A percentile compares a stretch with the other conserved stretches of the same genome.
phyloP scores from a whole-genome alignment of 53 echinoderm and acorn worm genomes.

The Temnopleurus reevesii region DNA sequence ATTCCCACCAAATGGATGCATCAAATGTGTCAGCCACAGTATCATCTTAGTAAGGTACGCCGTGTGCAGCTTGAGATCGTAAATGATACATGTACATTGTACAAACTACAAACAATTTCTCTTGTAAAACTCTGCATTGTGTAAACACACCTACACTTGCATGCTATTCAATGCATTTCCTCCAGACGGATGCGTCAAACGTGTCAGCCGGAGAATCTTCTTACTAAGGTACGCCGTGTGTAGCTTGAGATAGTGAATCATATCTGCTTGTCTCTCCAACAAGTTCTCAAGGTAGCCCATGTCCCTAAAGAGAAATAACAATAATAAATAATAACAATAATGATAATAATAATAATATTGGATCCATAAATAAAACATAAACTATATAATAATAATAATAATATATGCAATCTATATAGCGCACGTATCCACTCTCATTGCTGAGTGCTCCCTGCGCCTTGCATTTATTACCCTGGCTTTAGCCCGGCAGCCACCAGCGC shows the following conservation, averaged over 20 bases:
- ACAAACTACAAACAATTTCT: neutral
- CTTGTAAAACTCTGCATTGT: neutral
- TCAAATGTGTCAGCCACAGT: conserved; percentile 57
- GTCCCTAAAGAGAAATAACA: conserved; percentile 69
- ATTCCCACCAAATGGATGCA: conserved; percentile 46
- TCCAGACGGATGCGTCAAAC: conserved; percentile 57
- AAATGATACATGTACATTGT: neutral
- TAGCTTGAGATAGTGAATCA: conserved; percentile 91
- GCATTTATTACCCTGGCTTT: no score
- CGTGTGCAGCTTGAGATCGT: conserved; percentile 73
- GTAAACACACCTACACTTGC: neutral
- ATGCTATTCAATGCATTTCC: conserved; percentile 63
- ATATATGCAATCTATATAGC: no score
- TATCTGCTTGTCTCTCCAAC: conserved; percentile 90
- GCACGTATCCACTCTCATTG: no score
- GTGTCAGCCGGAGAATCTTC: conserved; percentile 70
- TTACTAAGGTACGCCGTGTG: conserved; percentile 87
- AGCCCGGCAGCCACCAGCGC: no score
- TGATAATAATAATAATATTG: no score
- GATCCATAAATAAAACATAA: no score
- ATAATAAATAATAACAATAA: no score
- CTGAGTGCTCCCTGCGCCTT: no score
- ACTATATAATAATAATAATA: no score
- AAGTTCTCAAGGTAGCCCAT: conserved; percentile 79
- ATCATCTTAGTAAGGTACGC: conserved; percentile 77